phyloP scores from a whole-genome alignment of 2,888 invertebrate genomes.

The Villa cingulata region DNA sequence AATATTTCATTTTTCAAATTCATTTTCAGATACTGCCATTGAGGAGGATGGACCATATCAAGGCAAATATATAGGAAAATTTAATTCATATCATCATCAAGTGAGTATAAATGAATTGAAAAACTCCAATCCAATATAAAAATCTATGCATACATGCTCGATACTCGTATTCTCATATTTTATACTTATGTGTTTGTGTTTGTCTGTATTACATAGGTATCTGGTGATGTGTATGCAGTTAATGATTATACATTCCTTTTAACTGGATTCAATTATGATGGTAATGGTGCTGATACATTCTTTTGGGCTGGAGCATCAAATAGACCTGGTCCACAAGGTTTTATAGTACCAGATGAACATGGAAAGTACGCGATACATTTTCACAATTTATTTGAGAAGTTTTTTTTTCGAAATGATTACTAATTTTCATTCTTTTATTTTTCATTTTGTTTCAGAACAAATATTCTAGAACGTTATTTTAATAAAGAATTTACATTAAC shows the following conservation, averaged over 20 bases:
- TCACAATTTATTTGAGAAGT: background rate
- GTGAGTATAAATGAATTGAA: slow-evolving; percentile 22
- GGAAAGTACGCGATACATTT: slow-evolving; percentile 53
- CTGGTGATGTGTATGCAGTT: slow-evolving; percentile 78
- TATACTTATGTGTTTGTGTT: too few relatives aligned
- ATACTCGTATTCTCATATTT: background rate
- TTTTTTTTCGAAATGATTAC: too few relatives aligned
- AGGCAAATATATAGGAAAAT: slow-evolving; percentile 68
- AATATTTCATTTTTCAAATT: too few relatives aligned
- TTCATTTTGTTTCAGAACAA: slow-evolving; percentile 45
- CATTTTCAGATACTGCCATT: slow-evolving; percentile 23
- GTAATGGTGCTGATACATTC: slow-evolving; percentile 80
- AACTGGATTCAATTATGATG: slow-evolving; percentile 76
- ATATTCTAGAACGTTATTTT: slow-evolving; percentile 71
- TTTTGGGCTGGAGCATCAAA: slow-evolving; percentile 87
- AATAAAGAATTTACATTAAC: slow-evolving; percentile 70
- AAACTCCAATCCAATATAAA: background rate
- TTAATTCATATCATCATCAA: slow-evolving; percentile 83
- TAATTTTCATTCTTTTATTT: background rate
- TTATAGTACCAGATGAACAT: slow-evolving; percentile 77
- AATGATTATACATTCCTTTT: slow-evolving; percentile 71
- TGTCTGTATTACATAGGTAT: too few relatives aligned
- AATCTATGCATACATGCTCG: too few relatives aligned
- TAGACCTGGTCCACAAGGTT: slow-evolving; percentile 79
- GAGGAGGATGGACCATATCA: slow-evolving; percentile 61